These are phyloP conservation scores for Temnothorax longispinosus DNA, from an alignment of 1,140 invertebrate genomes.

Conservation along the genomic window DNA sequence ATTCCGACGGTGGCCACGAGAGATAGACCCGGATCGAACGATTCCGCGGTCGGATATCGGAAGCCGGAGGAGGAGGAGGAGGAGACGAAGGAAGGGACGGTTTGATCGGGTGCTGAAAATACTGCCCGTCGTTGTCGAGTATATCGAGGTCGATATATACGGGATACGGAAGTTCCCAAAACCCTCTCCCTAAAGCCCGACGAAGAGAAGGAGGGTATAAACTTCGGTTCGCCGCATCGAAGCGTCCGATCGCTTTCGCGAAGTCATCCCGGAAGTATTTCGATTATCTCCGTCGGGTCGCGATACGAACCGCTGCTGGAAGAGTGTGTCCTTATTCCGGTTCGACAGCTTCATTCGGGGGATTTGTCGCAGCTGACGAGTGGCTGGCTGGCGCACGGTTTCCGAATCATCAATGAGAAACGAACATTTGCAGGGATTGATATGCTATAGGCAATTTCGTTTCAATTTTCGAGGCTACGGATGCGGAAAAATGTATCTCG, in stretches of 20 bases:
- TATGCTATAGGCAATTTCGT: background rate
- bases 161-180: constrained; percentile 25
- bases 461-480: constrained; percentile 17
- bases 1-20: constrained; percentile 42
- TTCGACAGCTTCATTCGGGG: constrained; percentile 25
- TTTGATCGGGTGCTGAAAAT: constrained; percentile 50
- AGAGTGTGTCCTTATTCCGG: constrained; percentile 32
- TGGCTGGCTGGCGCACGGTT: background rate
- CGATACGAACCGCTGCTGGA: constrained; percentile 1
- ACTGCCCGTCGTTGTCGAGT: constrained; percentile 27
- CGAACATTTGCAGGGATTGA: background rate
- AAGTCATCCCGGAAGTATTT: constrained; percentile 58
- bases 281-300: constrained; percentile 43
- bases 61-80: no score
- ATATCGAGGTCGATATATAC: constrained; percentile 40
- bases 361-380: constrained; percentile 28
- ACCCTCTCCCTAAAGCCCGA: background rate
- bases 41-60: constrained; percentile 21
- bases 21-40: constrained; percentile 22
- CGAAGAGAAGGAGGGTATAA: constrained; percentile 23
- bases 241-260: constrained; percentile 37
- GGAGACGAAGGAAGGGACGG: background rate
- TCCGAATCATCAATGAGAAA: constrained; percentile 18
- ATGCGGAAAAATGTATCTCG: background rate
- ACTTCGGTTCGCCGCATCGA: constrained; percentile 31